Base-by-base conservation (phyloP, 2,888 invertebrate genomes). In the Muscina levida region DNA sequence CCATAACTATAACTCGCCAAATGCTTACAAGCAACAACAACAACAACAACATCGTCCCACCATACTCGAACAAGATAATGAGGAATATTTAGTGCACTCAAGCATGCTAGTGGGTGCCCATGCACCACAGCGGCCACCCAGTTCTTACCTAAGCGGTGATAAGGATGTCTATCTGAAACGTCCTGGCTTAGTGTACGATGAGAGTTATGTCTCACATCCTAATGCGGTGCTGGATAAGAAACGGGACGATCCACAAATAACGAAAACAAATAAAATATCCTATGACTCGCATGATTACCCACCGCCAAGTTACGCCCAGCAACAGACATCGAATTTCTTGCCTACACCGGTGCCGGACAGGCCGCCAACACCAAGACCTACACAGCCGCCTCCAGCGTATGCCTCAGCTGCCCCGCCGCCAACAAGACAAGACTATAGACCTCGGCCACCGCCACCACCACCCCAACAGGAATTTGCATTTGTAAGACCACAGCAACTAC, bases 251-350 rank as follows among this genome's bases (percentile, higher is more conserved):
- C 39, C 72, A 11, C 65, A 83, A 11, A 75, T 84, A 65, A 44
- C 82, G 2, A 76, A 83, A 67, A 66, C 79, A 70, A 59, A 81
- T 71, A 65, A 83, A 81, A 84, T 90, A 82, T 89, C 88, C 82
- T 89, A 89, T 83, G 87, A 87, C 83, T 89, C 89, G 72, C 88
- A 88, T 84, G 89, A 89, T 85, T 88, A 88, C 84, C 88, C 89
- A 67, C 89, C 89, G 83, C 90, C 89, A 82, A 88, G 87, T 85
- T 85, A 86, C 82, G 83, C 83, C 70, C 83, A 82, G 72, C 83
- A 82, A 79, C 85, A 83, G 68, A 83, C 82, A 72, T 83, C 82
- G 4, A 82, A 83, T 62, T 82, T 82, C 72, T 78, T 76, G 53
- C 83, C 83, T 67, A 77, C 82, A 67, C 84, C 80, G 26, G 59